Evolutionary conservation across 2,113 vertebrate genomes (phyloP).

Genomic region (Eulemur macaco): DNA sequence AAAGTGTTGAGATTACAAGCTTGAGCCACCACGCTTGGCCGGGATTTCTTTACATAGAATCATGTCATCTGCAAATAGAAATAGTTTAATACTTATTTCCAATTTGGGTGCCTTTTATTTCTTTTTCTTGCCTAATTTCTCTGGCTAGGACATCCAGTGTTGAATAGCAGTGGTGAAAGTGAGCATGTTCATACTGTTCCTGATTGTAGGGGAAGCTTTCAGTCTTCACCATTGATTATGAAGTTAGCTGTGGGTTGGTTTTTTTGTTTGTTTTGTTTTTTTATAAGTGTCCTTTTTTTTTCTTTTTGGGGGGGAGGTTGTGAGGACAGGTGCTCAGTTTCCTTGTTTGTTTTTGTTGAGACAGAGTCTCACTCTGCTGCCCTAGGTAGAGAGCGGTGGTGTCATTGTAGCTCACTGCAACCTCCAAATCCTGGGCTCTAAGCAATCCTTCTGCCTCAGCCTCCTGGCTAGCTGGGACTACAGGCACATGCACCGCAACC

Average conservation of each 20-base stretch:
- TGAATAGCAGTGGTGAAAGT: neutral
- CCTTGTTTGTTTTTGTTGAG: neutral
- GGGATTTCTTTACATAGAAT: neutral
- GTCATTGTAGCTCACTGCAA: too few species aligned
- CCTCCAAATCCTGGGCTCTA: too few species aligned
- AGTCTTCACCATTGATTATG: neutral
- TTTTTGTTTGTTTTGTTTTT: neutral
- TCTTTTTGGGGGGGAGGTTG: neutral
- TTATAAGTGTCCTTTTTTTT: neutral
- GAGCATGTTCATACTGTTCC: neutral
- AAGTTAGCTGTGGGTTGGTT: neutral
- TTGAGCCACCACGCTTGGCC: too few species aligned
- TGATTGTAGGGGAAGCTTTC: neutral
- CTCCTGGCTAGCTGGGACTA: too few species aligned
- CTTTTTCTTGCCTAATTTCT: neutral
- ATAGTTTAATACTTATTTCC: neutral
- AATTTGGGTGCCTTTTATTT: neutral
- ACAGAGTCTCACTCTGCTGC: neutral
- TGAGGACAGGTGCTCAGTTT: neutral
- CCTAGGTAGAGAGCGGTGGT: too few species aligned
- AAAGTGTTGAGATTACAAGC: too few species aligned
- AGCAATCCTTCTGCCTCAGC: too few species aligned
- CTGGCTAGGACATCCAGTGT: neutral
- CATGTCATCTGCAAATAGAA: neutral
- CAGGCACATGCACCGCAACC: too few species aligned